A percentile compares a stretch with the other conserved stretches of the same genome.
Conservation (phyloP, 2,888 invertebrate species). For the Therioaphis trifolii region DNA sequence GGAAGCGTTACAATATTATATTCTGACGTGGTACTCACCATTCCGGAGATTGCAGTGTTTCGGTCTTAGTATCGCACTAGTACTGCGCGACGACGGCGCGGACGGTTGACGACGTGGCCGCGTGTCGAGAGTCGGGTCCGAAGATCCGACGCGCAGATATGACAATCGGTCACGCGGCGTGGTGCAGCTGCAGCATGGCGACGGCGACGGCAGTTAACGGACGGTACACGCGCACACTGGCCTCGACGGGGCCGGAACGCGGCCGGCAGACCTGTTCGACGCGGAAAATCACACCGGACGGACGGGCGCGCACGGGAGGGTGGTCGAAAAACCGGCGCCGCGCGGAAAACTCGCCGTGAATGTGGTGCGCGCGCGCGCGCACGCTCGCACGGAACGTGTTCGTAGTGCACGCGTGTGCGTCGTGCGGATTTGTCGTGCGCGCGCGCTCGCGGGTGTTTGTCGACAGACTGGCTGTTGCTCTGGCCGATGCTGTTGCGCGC, state of each 20-base stretch:
- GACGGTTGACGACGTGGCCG: no score
- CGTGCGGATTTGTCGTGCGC: conserved; percentile 40
- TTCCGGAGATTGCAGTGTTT: no score
- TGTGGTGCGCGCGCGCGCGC: conserved; percentile 5
- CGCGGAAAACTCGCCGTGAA: background rate
- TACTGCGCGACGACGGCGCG: no score
- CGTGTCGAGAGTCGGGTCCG: no score
- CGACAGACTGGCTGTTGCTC: conserved; percentile 49
- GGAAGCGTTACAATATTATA: no score
- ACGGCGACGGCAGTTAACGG: background rate
- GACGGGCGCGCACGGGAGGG: background rate
- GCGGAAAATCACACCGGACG: background rate
- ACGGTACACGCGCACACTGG: background rate
- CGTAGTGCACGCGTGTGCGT: conserved; percentile 21
- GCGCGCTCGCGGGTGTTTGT: conserved; percentile 50
- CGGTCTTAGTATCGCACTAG: no score
- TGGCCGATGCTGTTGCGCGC: conserved; percentile 25
- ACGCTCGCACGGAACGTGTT: background rate
- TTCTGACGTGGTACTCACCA: no score
- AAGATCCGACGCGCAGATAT: no score
- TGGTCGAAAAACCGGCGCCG: background rate
- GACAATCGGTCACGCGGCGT: no score
- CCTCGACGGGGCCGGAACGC: no score
- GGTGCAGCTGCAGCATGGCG: background rate
- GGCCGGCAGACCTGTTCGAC: background rate